Evolutionary conservation across 2,888 invertebrate species (phyloP).

Genomic region (Andrena camellia): DNA sequence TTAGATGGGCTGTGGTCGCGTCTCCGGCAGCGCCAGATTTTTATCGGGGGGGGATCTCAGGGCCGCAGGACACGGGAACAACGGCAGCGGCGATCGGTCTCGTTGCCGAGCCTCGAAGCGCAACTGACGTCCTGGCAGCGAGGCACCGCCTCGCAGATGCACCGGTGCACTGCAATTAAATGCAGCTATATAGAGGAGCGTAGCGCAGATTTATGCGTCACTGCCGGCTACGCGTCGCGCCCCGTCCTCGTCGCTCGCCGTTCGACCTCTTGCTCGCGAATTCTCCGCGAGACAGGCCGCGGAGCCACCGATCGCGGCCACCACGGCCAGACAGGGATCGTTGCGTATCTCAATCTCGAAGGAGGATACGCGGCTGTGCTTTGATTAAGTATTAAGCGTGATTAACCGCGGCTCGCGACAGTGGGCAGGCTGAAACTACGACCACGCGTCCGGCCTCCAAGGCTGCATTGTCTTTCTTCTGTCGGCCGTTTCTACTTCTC

Average conservation of each 20-base stretch:
- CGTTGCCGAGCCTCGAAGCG: slow-evolving; percentile 47
- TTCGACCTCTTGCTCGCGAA: slow-evolving; percentile 40
- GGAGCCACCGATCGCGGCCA: slow-evolving; percentile 57
- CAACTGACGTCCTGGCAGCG: slow-evolving; percentile 53
- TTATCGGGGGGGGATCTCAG: slow-evolving; percentile 50
- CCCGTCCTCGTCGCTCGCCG: slow-evolving; percentile 43
- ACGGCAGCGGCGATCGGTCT: slow-evolving; percentile 44
- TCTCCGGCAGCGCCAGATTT: slow-evolving; percentile 22
- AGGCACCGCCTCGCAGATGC: slow-evolving; percentile 52
- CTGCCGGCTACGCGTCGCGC: slow-evolving; percentile 70
- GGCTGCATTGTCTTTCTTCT: slow-evolving; percentile 38
- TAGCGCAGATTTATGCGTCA: slow-evolving; percentile 73
- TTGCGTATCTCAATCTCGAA: slow-evolving; percentile 74
- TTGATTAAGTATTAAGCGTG: slow-evolving; percentile 75
- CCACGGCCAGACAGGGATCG: slow-evolving; percentile 55
- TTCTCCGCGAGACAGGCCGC: slow-evolving; percentile 33
- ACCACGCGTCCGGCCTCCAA: slow-evolving; percentile 29
- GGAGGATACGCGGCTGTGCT: slow-evolving; percentile 56
- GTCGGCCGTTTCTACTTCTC: slow-evolving; percentile 11
- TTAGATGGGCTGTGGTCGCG: background rate
- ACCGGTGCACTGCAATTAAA: slow-evolving; percentile 75
- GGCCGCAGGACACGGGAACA: slow-evolving; percentile 51
- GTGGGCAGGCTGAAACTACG: slow-evolving; percentile 27
- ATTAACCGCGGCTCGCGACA: slow-evolving; percentile 66
- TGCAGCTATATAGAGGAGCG: slow-evolving; percentile 63